phyloP scores from a whole-genome alignment of 2,888 invertebrate genomes.

The Phragmatobia fuliginosa region DNA sequence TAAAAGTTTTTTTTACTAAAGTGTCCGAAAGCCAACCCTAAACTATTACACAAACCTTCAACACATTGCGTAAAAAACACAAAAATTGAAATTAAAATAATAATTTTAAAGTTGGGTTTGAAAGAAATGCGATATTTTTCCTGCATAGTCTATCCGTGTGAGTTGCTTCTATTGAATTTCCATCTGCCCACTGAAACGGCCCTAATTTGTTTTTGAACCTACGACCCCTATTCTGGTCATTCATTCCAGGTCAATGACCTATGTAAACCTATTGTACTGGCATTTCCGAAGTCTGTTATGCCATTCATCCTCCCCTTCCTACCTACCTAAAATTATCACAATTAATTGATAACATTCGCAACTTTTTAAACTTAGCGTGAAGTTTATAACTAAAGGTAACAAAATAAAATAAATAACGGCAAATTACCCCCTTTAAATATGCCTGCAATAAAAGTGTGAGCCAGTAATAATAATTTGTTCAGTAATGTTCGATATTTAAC shows the following conservation, averaged over 20 bases:
- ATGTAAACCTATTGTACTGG: constrained; percentile 11
- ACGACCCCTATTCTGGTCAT: constrained; percentile 10
- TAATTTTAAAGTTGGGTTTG: background rate
- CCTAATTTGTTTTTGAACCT: constrained; percentile 20
- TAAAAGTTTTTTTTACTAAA: too few relatives aligned
- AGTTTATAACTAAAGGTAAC: background rate
- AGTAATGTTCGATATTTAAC: constrained; percentile 35
- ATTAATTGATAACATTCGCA: constrained; percentile 5
- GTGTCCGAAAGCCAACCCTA: too few relatives aligned
- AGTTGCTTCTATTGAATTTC: background rate
- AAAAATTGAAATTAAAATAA: background rate
- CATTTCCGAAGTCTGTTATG: constrained; percentile 2
- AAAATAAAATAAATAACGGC: constrained; percentile 14
- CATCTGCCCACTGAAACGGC: background rate
- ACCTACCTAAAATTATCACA: too few relatives aligned
- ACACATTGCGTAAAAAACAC: background rate
- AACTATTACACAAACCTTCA: background rate
- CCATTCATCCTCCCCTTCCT: constrained; percentile 1
- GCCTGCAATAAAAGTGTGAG: constrained; percentile 21
- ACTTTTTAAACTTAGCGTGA: background rate
- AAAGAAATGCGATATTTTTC: background rate
- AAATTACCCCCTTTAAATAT: constrained; percentile 10
- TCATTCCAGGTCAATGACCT: constrained; percentile 19
- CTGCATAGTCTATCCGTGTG: background rate
- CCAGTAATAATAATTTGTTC: constrained; percentile 33